A percentile compares a stretch with the other conserved stretches of the same genome.
These are phyloP conservation scores for Synanthedon andrenaeformis DNA, from an alignment of 2,888 invertebrate species.

Conservation along the genomic window DNA sequence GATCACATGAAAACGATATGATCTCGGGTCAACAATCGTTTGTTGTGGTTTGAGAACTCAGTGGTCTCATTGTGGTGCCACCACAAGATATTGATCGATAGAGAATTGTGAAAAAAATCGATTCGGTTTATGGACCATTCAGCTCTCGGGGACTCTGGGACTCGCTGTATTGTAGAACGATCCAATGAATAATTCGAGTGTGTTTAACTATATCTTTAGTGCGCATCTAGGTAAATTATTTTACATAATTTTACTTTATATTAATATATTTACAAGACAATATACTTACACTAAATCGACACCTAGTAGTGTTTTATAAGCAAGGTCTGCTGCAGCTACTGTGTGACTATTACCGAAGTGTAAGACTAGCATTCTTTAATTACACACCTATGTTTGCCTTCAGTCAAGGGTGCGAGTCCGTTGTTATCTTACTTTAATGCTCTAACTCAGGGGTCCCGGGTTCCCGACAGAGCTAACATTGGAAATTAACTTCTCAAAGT, in stretches of 20 bases:
- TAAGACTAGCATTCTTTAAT: no score
- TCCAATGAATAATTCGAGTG: slow-evolving; percentile 1
- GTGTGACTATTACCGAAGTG: no score
- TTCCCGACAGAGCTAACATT: no score
- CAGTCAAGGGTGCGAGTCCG: no score
- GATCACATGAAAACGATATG: slow-evolving; percentile 48
- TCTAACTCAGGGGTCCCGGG: no score
- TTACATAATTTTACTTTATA: not conserved
- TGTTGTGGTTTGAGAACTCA: slow-evolving; percentile 32
- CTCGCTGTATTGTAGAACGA: not conserved
- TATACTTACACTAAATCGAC: no score
- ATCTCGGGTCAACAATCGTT: slow-evolving; percentile 50
- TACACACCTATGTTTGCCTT: no score
- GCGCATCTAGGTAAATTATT: not conserved
- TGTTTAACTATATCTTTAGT: not conserved
- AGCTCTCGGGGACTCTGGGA: not conserved
- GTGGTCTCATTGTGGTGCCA: slow-evolving; percentile 32
- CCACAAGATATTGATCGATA: slow-evolving; percentile 38
- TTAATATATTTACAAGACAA: no score
- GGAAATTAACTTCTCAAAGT: no score
- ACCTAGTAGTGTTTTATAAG: no score
- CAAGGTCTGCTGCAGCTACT: no score
- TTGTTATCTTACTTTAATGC: no score
- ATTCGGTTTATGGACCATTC: slow-evolving; percentile 22
- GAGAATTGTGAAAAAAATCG: slow-evolving; percentile 30